Evolutionary conservation across 2,888 invertebrate species (phyloP), one percentile per base, ranked within the genome.

Genomic region (Brachycybe producta): DNA sequence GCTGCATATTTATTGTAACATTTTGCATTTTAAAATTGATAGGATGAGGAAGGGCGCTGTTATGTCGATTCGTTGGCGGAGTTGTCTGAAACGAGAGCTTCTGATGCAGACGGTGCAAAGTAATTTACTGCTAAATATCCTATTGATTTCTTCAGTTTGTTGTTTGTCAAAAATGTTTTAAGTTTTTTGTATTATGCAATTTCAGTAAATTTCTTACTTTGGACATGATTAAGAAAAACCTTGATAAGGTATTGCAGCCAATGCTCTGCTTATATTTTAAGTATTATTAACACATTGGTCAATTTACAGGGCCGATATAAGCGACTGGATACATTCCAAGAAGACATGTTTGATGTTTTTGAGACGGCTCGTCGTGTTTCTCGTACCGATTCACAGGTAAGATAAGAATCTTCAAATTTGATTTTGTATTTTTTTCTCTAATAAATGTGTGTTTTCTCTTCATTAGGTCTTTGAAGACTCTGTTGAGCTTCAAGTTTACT

Each of bases 61-160:
- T 94, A 84, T 67, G 88, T 91, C 1, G 95, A 97, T 71, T 91
- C 92, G 2, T 81, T 97, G 77, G 83, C 86, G 0, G 97, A 97
- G 64, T 67, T 94, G 23, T 84, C 88, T 0, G 91, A 92, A 61
- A 84, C 85, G 64, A 88, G 88, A 64, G 83, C 35, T 2, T 42
- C 23, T 27, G 36, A 34, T 28, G 35, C 60, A 38, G 55, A 60
- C 39, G 59, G 59, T 15, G 55, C 57, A 11, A 56, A 32, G 41
- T 59, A 58, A 27, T 57, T 56, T 27, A 26, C 15, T 27, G 4
- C 24, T 21, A 3, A n/a, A 43, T 17, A 32, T 32, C 56, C n/a
- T n/a, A n/a, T n/a, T n/a, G n/a, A n/a, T n/a, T n/a, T n/a, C n/a
- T n/a, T n/a, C n/a, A n/a, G n/a, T 56, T 41, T 52, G 5, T 36